phyloP scores from a whole-genome alignment of 2,797 vertebrate species.

The Sarcophilus harrisii region DNA sequence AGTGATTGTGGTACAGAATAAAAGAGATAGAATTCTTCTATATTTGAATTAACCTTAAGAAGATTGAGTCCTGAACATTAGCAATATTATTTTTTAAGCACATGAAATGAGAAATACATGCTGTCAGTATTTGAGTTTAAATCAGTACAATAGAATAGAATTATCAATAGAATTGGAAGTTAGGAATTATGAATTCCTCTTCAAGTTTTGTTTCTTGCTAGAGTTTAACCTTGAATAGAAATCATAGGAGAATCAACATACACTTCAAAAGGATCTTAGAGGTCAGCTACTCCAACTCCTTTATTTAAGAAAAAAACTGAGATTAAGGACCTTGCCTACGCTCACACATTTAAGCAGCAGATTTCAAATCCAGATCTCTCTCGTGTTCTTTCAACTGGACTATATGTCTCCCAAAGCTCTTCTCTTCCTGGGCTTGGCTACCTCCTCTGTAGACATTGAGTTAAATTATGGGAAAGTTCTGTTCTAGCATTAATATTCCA shows the following conservation, averaged over 20 bases:
- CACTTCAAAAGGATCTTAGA: neutral
- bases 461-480: neutral
- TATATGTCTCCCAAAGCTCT: neutral
- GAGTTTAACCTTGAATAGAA: neutral
- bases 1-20: neutral
- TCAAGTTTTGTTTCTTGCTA: neutral
- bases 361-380: neutral
- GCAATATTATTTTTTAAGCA: neutral
- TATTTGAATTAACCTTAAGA: constrained; percentile 3
- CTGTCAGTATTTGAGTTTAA: neutral
- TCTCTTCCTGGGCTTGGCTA: neutral
- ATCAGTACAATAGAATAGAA: neutral
- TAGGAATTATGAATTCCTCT: neutral
- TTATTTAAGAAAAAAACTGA: neutral
- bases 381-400: neutral
- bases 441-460: neutral
- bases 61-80: neutral
- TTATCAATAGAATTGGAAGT: neutral
- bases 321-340: neutral
- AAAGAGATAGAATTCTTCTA: constrained; percentile 13
- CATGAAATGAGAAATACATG: neutral
- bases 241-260: neutral
- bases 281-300: neutral
- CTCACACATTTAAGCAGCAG: neutral
- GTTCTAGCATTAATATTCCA: neutral